Evolutionary conservation across 2,888 invertebrate genomes (phyloP).

Genomic region (Cepaea hortensis): DNA sequence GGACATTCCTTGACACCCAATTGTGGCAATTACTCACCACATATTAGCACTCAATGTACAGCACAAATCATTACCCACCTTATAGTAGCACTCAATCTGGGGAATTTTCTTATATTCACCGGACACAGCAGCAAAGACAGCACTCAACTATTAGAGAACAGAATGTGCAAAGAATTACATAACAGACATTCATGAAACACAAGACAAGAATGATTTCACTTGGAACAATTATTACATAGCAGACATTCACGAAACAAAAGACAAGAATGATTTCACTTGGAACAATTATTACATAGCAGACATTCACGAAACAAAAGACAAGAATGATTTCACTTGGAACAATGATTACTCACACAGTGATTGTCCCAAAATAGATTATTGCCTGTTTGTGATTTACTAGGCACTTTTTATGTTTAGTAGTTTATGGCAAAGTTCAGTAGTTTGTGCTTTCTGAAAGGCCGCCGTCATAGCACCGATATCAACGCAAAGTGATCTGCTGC

Average conservation of each 20-base stretch:
- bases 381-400: no score
- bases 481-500: no score
- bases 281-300: background rate
- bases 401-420: no score
- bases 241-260: background rate
- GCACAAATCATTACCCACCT: background rate
- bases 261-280: background rate
- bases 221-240: background rate
- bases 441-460: no score
- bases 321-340: background rate
- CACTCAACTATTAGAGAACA: background rate
- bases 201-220: background rate
- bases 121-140: constrained; percentile 7
- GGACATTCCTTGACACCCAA: no score
- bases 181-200: no score
- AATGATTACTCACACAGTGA: background rate
- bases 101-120: constrained; percentile 16
- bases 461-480: no score
- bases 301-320: background rate
- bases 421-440: no score
- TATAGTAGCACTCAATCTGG: constrained; percentile 24
- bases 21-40: no score
- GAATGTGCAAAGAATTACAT: background rate
- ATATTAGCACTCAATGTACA: background rate
- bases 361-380: no score